phyloP scores from a whole-genome alignment of 1,140 invertebrate species.

The Drosophila lini region DNA sequence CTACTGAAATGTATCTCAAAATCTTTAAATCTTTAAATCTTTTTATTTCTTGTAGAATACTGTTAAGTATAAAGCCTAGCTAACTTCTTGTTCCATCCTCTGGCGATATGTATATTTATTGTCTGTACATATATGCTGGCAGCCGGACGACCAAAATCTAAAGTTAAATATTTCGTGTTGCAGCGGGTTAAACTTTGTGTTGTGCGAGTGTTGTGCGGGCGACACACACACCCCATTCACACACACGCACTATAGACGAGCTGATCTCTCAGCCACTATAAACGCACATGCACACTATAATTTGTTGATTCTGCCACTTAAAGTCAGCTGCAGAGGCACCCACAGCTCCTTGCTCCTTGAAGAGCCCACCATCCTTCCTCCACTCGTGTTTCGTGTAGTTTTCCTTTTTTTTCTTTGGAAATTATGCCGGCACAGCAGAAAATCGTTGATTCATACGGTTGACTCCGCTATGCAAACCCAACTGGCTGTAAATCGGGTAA shows the following conservation, averaged over 20 bases:
- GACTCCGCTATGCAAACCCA: conserved; percentile 77
- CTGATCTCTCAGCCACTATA: conserved; percentile 9
- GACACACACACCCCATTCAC: conserved; percentile 31
- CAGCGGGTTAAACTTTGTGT: conserved; percentile 53
- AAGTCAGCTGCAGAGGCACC: conserved; percentile 36
- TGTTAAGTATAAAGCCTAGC: not conserved
- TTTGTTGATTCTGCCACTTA: conserved; percentile 76
- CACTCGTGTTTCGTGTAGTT: conserved; percentile 1
- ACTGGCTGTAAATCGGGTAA: conserved; percentile 79
- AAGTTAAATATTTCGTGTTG: conserved; percentile 77
- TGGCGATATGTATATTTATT: conserved; percentile 5
- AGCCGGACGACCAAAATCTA: conserved; percentile 64
- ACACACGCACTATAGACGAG: conserved; percentile 36
- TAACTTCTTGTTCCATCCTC: conserved; percentile 5
- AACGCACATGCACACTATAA: conserved; percentile 53
- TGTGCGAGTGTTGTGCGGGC: conserved; percentile 54
- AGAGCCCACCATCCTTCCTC: conserved; percentile 1
- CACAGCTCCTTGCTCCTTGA: conserved; percentile 27
- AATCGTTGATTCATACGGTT: conserved; percentile 81
- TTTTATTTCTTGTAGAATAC: no score
- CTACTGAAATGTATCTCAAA: no score
- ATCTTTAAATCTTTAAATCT: no score
- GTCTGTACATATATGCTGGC: conserved; percentile 33
- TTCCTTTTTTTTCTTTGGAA: conserved; percentile 56
- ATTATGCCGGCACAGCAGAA: conserved; percentile 76